These are phyloP conservation scores for Acomys russatus DNA, from an alignment of 2,797 vertebrate genomes.

Conservation along the genomic window DNA sequence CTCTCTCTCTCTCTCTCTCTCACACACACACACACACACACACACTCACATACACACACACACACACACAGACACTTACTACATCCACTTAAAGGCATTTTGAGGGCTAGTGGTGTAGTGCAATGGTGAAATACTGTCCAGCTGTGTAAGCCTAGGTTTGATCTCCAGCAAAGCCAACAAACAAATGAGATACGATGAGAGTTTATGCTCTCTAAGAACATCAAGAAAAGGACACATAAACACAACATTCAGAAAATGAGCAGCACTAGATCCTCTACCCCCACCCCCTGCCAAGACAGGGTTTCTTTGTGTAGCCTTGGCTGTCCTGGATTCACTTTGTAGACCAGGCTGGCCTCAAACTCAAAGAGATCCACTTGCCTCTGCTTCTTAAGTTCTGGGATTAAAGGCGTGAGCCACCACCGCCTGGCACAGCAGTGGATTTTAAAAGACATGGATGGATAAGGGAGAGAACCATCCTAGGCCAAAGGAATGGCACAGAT, in stretches of 20 bases:
- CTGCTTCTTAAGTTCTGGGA: too few relatives aligned
- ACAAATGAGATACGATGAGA: neutral
- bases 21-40: too few relatives aligned
- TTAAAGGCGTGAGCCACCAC: too few relatives aligned
- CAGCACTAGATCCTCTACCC: too few relatives aligned
- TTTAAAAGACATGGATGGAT: neutral
- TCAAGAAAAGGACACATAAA: neutral
- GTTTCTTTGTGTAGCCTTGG: too few relatives aligned
- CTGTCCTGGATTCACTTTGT: too few relatives aligned
- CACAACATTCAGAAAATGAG: neutral
- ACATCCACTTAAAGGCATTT: neutral
- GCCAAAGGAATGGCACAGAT: constrained; percentile 33
- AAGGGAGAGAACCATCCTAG: neutral
- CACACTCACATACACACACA: too few relatives aligned
- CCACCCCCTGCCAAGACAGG: too few relatives aligned
- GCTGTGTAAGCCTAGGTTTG: neutral
- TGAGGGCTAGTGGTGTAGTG: neutral
- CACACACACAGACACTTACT: neutral
- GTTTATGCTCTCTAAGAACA: neutral
- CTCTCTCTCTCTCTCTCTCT: too few relatives aligned
- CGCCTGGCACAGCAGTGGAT: neutral
- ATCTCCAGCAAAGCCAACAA: neutral
- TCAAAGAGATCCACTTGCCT: too few relatives aligned
- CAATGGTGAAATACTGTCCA: neutral
- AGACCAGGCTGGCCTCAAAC: too few relatives aligned